These are phyloP conservation scores for Conus ventricosus DNA, from an alignment of 1,140 invertebrate species.

Conservation along the genomic window DNA sequence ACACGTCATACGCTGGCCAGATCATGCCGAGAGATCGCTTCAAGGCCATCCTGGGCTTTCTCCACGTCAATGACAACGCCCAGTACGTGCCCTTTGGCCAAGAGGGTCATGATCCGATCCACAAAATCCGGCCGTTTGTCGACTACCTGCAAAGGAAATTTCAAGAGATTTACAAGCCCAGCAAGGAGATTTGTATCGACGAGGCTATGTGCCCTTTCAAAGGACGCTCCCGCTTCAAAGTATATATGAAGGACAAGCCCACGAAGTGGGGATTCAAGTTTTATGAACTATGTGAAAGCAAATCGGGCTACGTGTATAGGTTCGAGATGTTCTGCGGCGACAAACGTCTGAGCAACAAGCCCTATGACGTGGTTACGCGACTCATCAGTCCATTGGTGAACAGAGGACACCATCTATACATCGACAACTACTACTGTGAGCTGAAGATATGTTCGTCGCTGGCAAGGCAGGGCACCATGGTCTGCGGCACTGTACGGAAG, in stretches of 20 bases:
- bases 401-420: slow-evolving; percentile 11
- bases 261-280: slow-evolving; percentile 50
- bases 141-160: slow-evolving; percentile 16
- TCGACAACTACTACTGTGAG: slow-evolving; percentile 34
- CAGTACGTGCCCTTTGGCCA: not conserved
- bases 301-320: slow-evolving; percentile 18
- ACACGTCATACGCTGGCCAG: not conserved
- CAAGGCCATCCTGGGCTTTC: slow-evolving; percentile 9
- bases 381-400: not conserved
- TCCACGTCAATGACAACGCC: slow-evolving; percentile 18
- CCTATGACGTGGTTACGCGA: slow-evolving; percentile 25
- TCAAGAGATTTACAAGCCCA: slow-evolving; percentile 26
- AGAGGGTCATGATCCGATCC: slow-evolving; percentile 8
- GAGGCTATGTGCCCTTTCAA: slow-evolving; percentile 47
- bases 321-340: slow-evolving; percentile 31
- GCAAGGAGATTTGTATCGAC: slow-evolving; percentile 42
- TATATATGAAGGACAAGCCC: slow-evolving; percentile 51
- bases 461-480: not conserved
- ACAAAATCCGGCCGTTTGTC: slow-evolving; percentile 24
- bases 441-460: not conserved
- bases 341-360: slow-evolving; percentile 20
- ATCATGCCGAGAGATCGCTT: slow-evolving; percentile 5
- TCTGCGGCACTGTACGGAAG: slow-evolving; percentile 29
- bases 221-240: slow-evolving; percentile 34
- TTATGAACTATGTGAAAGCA: slow-evolving; percentile 35